These are phyloP conservation scores for Philaethria dido DNA, from an alignment of 2,888 invertebrate species.

Conservation along the genomic window DNA sequence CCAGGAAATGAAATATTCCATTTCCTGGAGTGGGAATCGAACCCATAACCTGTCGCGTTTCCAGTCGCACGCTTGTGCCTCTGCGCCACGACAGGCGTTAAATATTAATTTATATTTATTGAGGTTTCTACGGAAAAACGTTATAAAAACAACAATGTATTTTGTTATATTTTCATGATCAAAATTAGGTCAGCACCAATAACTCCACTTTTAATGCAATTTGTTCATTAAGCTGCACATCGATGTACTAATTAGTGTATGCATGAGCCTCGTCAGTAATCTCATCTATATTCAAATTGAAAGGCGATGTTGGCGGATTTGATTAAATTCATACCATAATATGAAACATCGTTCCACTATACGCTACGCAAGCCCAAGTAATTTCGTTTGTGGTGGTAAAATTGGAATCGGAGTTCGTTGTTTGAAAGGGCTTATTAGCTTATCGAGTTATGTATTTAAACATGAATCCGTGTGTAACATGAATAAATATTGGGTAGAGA, in stretches of 20 bases:
- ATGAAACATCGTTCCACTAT: conserved; percentile 17
- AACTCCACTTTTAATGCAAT: conserved; percentile 25
- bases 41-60: too few species aligned
- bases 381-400: conserved; percentile 23
- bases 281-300: conserved; percentile 74
- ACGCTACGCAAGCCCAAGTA: conserved; percentile 19
- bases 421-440: conserved; percentile 13
- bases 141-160: too few species aligned
- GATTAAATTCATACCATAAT: conserved; percentile 56
- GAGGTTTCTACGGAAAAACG: too few species aligned
- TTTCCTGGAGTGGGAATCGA: too few species aligned
- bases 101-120: too few species aligned
- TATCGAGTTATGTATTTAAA: conserved; percentile 7
- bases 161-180: too few species aligned
- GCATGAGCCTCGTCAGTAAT: conserved; percentile 45
- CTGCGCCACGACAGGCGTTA: too few species aligned
- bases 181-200: too few species aligned
- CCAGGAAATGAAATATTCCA: too few species aligned
- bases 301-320: conserved; percentile 54
- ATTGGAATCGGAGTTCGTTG: conserved; percentile 15
- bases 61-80: too few species aligned
- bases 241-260: conserved; percentile 61
- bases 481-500: neutral
- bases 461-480: neutral
- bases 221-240: conserved; percentile 41